Evolutionary conservation across 1,140 invertebrate genomes (phyloP).

Genomic region (Steinernema feltiae): DNA sequence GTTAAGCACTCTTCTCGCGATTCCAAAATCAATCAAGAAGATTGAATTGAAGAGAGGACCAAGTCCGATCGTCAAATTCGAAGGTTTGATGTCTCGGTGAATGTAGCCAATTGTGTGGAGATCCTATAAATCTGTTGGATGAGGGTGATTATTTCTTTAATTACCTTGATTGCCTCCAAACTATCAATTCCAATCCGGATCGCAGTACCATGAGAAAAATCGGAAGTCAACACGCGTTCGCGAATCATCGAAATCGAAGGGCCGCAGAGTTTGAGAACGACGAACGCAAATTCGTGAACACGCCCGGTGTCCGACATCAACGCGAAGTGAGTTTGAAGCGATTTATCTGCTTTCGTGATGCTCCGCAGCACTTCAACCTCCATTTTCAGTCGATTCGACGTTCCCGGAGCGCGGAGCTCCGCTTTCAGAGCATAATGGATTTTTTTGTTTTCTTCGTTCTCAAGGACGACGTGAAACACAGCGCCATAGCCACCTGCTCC

Average conservation of each 20-base stretch:
- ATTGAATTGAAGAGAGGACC: not conserved
- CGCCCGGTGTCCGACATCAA: not conserved
- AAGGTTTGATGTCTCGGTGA: not conserved
- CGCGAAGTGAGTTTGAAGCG: not conserved
- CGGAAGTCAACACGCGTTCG: not conserved
- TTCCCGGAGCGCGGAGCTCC: not conserved
- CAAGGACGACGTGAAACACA: not conserved
- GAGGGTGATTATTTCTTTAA: not conserved
- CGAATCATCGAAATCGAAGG: not conserved
- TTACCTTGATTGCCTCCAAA: not conserved
- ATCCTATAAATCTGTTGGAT: not conserved
- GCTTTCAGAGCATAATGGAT: not conserved
- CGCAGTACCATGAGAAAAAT: not conserved
- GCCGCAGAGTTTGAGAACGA: not conserved
- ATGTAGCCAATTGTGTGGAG: not conserved
- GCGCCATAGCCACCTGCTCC: not conserved
- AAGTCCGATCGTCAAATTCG: not conserved
- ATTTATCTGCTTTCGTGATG: not conserved
- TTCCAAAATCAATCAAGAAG: not conserved
- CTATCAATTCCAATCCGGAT: not conserved
- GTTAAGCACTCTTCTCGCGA: not conserved
- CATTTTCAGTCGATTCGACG: constrained; percentile 1
- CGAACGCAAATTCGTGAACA: not conserved
- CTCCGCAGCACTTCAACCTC: not conserved
- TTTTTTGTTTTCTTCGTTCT: not conserved